Evolutionary conservation across 2,888 invertebrate species (phyloP), one percentile per base, ranked within the genome.

Genomic region (Listrodromus nycthemerus): DNA sequence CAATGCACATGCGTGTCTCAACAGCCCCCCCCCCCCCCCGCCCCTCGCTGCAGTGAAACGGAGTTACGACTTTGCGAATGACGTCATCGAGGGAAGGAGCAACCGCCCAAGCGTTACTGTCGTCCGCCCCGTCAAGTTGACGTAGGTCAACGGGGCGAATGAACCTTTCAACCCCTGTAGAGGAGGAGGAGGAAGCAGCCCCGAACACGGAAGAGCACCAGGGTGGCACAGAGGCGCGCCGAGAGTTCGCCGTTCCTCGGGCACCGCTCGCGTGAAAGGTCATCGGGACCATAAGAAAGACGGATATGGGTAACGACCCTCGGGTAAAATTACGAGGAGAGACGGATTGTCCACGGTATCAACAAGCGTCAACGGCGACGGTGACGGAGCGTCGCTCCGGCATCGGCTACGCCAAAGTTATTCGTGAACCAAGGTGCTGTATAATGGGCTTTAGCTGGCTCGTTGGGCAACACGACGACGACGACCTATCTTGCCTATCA

Each of bases 91-190:
- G 41, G 41, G 24, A 19, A 55, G 27, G 4, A n/a, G 55, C 55
- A 24, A 55, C 33, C 24, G 19, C 41, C n/a, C 58, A 7, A 50
- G 13, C 61, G 45, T 61, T 48, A 73, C 45, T 19, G 21, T n/a
- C 73, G 41, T 24, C 58, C 67, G 58, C 50, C 30, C 61, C 73
- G 65, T 74, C 77, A 78, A 73, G 81, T 84, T 84, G 84, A 78
- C 84, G 77, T 84, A 84, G 84, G 84, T 84, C 84, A 81, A 84
- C 81, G 84, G 77, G 84, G 81, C 81, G 77, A 84, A 84, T 77
- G 81, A 84, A 84, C 84, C 81, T 84, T 78, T 58, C 81, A 63
- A 84, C 69, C 81, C 74, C 45, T 70, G 13, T 13, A 37, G 24
- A 73, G 37, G 13, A 55, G 24, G 21, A 33, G 16, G 13, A 55